A percentile compares a stretch with the other conserved stretches of the same genome.
phyloP scores from a whole-genome alignment of 2,888 invertebrate species.

The Sclerodermus sp. region DNA sequence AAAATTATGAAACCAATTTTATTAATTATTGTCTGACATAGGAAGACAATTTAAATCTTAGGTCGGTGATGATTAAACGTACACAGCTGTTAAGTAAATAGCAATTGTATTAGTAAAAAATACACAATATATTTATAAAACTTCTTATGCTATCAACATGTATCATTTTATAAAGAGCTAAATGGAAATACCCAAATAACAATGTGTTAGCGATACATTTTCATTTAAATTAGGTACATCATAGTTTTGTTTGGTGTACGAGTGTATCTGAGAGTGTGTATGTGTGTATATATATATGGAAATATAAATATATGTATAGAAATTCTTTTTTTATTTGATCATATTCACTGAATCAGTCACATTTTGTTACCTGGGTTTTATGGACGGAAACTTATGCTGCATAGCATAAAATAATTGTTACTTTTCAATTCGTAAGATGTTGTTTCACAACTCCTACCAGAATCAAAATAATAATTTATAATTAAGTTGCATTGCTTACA shows the following conservation, averaged over 20 bases:
- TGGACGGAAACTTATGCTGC: constrained; percentile 43
- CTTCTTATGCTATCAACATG: constrained; percentile 13
- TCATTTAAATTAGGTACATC: background rate
- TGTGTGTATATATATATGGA: too few relatives aligned
- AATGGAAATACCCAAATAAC: constrained; percentile 13
- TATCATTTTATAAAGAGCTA: constrained; percentile 1
- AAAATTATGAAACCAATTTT: too few relatives aligned
- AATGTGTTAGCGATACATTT: constrained; percentile 3
- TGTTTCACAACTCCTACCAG: too few relatives aligned
- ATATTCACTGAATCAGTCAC: background rate
- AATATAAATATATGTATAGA: constrained; percentile 1
- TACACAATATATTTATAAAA: constrained; percentile 13
- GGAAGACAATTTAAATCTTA: too few relatives aligned
- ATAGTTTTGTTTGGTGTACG: too few relatives aligned
- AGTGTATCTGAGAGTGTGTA: too few relatives aligned
- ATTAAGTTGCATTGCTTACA: too few relatives aligned
- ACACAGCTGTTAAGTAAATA: too few relatives aligned
- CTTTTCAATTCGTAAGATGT: too few relatives aligned
- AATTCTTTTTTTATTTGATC: background rate
- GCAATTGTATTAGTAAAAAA: constrained; percentile 5
- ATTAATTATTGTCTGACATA: too few relatives aligned
- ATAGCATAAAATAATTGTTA: constrained; percentile 12
- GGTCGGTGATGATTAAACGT: too few relatives aligned
- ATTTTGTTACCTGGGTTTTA: constrained; percentile 22
- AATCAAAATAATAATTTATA: too few relatives aligned